Evolutionary conservation across 2,797 vertebrate genomes (phyloP), one percentile per base, ranked within the genome.

Genomic region (Sciurus vulgaris): DNA sequence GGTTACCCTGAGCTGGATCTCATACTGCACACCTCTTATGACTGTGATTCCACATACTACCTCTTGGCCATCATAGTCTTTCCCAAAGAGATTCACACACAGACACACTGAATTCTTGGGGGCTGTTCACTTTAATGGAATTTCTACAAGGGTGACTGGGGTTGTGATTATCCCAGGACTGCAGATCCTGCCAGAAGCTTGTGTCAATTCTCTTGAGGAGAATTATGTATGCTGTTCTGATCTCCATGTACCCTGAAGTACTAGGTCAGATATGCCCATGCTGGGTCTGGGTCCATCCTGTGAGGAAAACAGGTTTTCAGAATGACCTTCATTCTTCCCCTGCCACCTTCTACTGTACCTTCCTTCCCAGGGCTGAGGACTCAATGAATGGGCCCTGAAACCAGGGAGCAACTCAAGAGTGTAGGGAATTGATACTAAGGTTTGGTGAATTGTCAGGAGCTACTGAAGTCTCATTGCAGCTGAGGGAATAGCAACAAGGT

Each of bases 51-150:
- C 51, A 49, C 2, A 1, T 30, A n/a, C 35, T 87, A 92, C 81
- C 35, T 89, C 59, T 94, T 59, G 78, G 38, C 76, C 56, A 12
- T 81, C 59, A 87, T 17, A 33, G 63, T 83, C 15, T 93, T 70
- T 65, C 72, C 49, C 67, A 47, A 92, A 78, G 63, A 97, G 63
- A 77, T 41, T 54, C 17, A 88, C 51, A 92, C 49, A 89, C 8
- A 35, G 77, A 86, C 51, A 56, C 8, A 10, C 61, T 3, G 54
- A 89, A 74, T 49, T 22, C 85, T 54, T 54, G 22, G 4, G 74
- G 6, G 15, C 5, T 61, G 24, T 47, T 86, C n/a, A 65, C 4
- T 79, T 91, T 44, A 17, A 17, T 88, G 56, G 14, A 33, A 54
- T 93, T 92, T 95, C 95, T 61, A 89, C 44, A 84, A 93, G 54